These are phyloP conservation scores for Batillaria attramentaria DNA, from an alignment of 1,140 invertebrate species.

Conservation along the genomic window DNA sequence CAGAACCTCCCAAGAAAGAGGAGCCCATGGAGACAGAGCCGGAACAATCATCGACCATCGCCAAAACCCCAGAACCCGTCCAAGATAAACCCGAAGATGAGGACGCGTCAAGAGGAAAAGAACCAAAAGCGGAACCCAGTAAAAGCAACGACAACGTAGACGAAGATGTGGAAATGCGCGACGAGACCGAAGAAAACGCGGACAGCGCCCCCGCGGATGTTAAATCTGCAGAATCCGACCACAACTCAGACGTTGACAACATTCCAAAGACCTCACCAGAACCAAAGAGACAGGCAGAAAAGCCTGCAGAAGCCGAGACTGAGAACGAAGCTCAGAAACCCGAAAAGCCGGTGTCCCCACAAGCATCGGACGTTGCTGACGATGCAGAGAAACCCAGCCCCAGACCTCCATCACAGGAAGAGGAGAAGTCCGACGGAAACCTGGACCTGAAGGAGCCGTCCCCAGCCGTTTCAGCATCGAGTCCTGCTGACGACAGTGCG, in stretches of 20 bases:
- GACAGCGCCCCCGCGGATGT: background rate
- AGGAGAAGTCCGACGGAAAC: background rate
- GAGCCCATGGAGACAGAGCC: conserved; percentile 10
- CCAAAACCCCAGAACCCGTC: too few relatives aligned
- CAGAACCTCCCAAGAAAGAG: background rate
- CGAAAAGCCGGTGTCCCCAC: background rate
- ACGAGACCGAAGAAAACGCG: too few relatives aligned
- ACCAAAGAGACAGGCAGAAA: background rate
- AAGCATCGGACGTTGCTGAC: background rate
- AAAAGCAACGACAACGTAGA: background rate
- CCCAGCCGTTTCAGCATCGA: too few relatives aligned
- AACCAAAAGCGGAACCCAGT: too few relatives aligned
- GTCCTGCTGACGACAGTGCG: background rate
- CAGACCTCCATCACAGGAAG: background rate
- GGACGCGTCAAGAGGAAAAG: too few relatives aligned
- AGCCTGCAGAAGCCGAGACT: background rate
- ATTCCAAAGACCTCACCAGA: too few relatives aligned
- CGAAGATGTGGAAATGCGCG: background rate
- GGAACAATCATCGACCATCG: too few relatives aligned
- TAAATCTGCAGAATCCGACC: too few relatives aligned
- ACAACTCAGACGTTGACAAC: too few relatives aligned
- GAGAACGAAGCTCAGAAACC: background rate
- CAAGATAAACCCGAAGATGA: too few relatives aligned
- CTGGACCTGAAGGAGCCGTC: too few relatives aligned
- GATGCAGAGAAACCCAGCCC: background rate